Evolutionary conservation across 1,140 invertebrate species (phyloP).

Genomic region (Rhagoletis pomonella): DNA sequence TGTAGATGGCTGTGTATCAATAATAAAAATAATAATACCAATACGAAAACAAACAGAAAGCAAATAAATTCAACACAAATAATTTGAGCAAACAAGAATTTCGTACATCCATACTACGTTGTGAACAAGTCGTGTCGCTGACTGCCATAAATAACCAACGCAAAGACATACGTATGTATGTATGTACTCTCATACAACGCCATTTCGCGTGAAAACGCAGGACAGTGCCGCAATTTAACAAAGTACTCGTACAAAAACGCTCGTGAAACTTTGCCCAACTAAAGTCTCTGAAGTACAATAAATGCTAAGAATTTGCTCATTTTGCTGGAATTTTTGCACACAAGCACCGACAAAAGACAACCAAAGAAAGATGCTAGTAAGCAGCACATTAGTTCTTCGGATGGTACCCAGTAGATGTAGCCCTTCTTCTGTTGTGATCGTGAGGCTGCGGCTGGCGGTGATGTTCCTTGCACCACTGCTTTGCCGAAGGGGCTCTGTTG

Average conservation of each 20-base stretch:
- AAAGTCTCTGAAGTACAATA: neutral
- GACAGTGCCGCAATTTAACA: neutral
- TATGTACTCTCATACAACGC: neutral
- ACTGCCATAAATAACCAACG: slow-evolving; percentile 24
- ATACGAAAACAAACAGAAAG: neutral
- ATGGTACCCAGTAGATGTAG: neutral
- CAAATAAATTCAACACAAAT: slow-evolving; percentile 21
- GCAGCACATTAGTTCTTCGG: neutral
- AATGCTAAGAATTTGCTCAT: slow-evolving; percentile 21
- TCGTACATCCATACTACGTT: neutral
- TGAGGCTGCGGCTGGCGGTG: neutral
- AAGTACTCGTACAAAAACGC: neutral
- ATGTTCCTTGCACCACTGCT: neutral
- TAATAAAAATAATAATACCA: neutral
- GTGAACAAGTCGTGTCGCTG: slow-evolving; percentile 4
- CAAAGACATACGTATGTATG: neutral
- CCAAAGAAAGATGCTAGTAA: neutral
- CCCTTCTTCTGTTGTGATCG: neutral
- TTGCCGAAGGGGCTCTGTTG: neutral
- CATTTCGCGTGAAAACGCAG: too few species aligned
- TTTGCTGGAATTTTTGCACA: slow-evolving; percentile 34
- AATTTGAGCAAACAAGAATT: slow-evolving; percentile 37
- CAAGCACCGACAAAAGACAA: neutral
- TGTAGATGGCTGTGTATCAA: neutral
- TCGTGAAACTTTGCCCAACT: neutral